A percentile compares a stretch with the other conserved stretches of the same genome.
phyloP scores from a whole-genome alignment of 2,888 invertebrate species.

The Trissoscelio sp. region DNA sequence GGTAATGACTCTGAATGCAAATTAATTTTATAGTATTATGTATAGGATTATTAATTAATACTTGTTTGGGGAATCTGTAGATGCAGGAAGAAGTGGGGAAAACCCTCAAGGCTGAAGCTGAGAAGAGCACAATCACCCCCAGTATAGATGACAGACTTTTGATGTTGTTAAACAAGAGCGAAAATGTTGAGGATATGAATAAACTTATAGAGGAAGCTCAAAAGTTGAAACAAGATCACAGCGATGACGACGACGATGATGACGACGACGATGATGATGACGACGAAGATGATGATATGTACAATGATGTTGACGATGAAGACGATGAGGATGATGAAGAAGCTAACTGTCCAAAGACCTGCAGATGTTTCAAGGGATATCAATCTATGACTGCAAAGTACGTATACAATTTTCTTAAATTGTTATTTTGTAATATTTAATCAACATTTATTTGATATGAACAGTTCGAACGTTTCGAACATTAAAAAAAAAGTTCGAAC shows the following conservation, averaged over 20 bases:
- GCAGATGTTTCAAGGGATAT: conserved; percentile 78
- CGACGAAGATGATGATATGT: conserved; percentile 70
- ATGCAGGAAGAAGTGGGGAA: conserved; percentile 77
- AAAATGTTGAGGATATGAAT: conserved; percentile 67
- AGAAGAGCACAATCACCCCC: conserved; percentile 61
- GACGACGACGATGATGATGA: conserved; percentile 73
- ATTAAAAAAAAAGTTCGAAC: no score
- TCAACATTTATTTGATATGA: no score
- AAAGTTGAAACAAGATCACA: conserved; percentile 70
- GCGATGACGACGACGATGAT: conserved; percentile 75
- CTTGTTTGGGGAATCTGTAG: conserved; percentile 59
- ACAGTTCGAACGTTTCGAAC: no score
- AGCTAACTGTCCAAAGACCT: conserved; percentile 79
- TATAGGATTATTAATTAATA: background rate
- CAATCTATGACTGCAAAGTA: conserved; percentile 80
- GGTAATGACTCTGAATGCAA: background rate
- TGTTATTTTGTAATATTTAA: background rate
- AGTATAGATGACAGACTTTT: conserved; percentile 8
- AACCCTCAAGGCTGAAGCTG: conserved; percentile 77
- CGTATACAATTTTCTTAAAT: conserved; percentile 9
- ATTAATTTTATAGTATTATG: no score
- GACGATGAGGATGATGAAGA: conserved; percentile 69
- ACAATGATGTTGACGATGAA: conserved; percentile 75
- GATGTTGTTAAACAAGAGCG: conserved; percentile 46
- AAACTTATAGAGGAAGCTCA: conserved; percentile 75